Evolutionary conservation across 1,140 invertebrate species (phyloP).

Genomic region (Orchestia grillus): DNA sequence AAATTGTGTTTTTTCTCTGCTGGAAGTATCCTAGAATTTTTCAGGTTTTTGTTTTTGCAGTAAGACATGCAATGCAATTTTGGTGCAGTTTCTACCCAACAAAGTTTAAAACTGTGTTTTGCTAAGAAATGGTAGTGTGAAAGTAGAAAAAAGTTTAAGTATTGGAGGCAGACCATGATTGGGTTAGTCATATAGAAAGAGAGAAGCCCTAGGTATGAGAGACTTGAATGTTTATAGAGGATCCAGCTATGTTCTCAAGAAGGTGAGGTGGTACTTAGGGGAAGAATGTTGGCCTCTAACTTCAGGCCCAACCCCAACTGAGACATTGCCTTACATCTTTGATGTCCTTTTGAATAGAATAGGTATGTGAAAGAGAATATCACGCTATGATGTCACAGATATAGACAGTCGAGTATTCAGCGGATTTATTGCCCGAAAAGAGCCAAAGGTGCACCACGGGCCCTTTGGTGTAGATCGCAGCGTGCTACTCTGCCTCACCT

Average conservation of each 20-base stretch:
- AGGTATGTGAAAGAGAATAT: too few species aligned
- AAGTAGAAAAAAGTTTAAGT: background rate
- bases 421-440: too few species aligned
- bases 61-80: background rate
- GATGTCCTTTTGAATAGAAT: too few species aligned
- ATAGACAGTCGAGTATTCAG: background rate
- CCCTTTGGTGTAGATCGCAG: background rate
- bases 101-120: background rate
- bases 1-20: background rate
- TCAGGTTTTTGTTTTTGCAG: too few species aligned
- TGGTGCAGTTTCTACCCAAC: background rate
- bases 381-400: background rate
- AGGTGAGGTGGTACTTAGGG: too few species aligned
- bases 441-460: background rate
- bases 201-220: background rate
- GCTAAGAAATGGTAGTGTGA: background rate
- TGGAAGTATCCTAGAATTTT: background rate
- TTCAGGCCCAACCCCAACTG: background rate
- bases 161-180: background rate
- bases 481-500: background rate
- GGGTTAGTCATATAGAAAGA: background rate
- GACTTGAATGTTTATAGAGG: background rate
- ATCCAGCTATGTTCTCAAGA: too few species aligned
- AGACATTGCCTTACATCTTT: too few species aligned
- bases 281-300: background rate